Evolutionary conservation across 2,888 invertebrate species (phyloP).

Genomic region (Amaurobius ferox): DNA sequence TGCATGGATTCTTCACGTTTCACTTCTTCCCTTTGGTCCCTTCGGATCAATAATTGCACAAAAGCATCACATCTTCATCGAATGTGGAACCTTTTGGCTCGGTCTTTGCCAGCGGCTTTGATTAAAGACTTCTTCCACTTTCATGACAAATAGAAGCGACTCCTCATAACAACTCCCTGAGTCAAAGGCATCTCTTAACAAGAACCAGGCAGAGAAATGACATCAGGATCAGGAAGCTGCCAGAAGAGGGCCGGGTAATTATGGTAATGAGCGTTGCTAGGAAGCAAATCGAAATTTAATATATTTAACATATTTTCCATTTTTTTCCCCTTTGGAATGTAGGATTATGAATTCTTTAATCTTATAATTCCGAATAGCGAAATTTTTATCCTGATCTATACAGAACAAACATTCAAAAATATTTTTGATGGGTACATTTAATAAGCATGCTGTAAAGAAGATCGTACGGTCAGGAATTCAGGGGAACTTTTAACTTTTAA

Average conservation of each 20-base stretch:
- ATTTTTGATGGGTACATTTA: too few relatives aligned
- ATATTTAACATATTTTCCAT: slow-evolving; percentile 3
- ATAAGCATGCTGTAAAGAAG: too few relatives aligned
- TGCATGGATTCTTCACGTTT: background rate
- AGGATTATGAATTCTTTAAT: too few relatives aligned
- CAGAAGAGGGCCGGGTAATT: background rate
- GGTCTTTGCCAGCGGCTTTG: slow-evolving; percentile 14
- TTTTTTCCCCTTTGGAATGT: too few relatives aligned
- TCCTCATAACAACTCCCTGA: background rate
- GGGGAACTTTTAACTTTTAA: too few relatives aligned
- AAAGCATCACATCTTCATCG: slow-evolving; percentile 12
- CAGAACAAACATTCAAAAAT: too few relatives aligned
- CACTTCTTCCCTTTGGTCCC: background rate
- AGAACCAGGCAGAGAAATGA: background rate
- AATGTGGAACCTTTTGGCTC: background rate
- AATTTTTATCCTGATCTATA: too few relatives aligned
- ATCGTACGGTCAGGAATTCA: too few relatives aligned
- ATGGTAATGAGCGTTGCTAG: background rate
- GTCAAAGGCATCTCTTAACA: slow-evolving; percentile 18
- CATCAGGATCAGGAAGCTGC: slow-evolving; percentile 13
- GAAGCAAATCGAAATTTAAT: slow-evolving; percentile 12
- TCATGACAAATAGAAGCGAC: slow-evolving; percentile 22
- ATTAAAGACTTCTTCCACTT: slow-evolving; percentile 15
- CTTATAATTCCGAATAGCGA: too few relatives aligned
- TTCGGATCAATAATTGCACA: slow-evolving; percentile 4